phyloP scores from a whole-genome alignment of 1,140 invertebrate species.

The Halyomorpha halys region DNA sequence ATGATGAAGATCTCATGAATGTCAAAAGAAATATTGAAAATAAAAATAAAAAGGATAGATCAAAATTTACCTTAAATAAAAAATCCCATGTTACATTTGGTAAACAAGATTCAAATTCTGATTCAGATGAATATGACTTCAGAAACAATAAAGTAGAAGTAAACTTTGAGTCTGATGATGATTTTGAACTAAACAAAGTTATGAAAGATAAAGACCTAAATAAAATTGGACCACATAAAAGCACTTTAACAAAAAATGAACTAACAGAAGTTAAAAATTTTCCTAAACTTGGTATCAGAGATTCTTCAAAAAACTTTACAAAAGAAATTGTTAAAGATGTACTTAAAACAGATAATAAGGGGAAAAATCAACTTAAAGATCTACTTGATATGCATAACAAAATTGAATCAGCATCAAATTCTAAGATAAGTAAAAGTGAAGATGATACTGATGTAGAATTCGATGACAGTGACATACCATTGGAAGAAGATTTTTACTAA shows the following conservation, averaged over 20 bases:
- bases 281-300: too few relatives aligned
- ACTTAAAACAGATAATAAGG: background rate
- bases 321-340: background rate
- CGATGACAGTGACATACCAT: constrained; percentile 15
- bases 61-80: background rate
- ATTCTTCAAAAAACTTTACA: too few relatives aligned
- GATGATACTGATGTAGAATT: constrained; percentile 23
- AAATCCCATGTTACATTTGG: background rate
- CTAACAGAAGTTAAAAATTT: too few relatives aligned
- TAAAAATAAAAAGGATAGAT: background rate
- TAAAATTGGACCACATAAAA: too few relatives aligned
- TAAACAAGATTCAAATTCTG: constrained; percentile 13
- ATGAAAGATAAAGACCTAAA: background rate
- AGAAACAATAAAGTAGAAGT: background rate
- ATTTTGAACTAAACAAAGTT: background rate
- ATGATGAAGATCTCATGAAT: too few relatives aligned
- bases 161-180: background rate
- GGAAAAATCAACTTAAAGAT: background rate
- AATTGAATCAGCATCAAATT: background rate
- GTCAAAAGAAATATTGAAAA: background rate
- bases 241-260: too few relatives aligned
- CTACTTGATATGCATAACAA: background rate
- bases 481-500: constrained; percentile 17
- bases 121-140: constrained; percentile 3
- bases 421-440: background rate